Conservation (phyloP, 2,113 vertebrate genomes). For the Hippopotamus amphibius region DNA sequence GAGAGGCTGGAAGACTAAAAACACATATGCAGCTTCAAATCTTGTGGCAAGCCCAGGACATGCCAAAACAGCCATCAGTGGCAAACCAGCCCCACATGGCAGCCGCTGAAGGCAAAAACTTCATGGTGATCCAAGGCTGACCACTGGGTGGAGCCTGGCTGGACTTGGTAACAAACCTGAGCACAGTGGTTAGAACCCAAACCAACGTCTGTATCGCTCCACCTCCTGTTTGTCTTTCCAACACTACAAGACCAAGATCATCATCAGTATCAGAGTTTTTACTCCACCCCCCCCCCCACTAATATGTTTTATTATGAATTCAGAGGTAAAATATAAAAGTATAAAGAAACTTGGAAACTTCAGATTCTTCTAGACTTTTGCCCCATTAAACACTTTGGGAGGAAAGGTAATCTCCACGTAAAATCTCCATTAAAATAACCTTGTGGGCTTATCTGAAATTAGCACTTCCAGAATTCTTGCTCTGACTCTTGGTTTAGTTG, state of each 20-base stretch:
- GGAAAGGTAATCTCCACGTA: slow-evolving; percentile 13
- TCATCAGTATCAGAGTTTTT: not conserved
- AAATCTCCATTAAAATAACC: slow-evolving; percentile 68
- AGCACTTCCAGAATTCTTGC: slow-evolving; percentile 51
- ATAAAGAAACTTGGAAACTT: slow-evolving; percentile 50
- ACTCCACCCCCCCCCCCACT: fast-evolving
- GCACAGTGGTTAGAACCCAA: not conserved
- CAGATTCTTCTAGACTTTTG: slow-evolving; percentile 52
- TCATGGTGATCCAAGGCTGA: not conserved
- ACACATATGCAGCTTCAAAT: not conserved
- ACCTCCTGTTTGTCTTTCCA: not conserved
- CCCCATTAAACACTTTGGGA: slow-evolving; percentile 5
- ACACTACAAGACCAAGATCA: not conserved
- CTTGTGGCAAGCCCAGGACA: not conserved
- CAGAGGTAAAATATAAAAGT: slow-evolving; percentile 50
- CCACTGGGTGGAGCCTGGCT: not conserved
- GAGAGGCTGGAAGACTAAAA: not conserved
- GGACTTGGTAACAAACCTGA: not conserved
- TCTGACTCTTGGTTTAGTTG: slow-evolving; percentile 49
- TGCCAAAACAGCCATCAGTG: not conserved
- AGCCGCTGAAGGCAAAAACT: not conserved
- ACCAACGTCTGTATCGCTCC: not conserved
- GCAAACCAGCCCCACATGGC: not conserved
- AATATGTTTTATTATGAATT: not conserved
- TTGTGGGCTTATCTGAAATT: slow-evolving; percentile 73